Evolutionary conservation across 2,113 vertebrate genomes (phyloP).

Genomic region (Podarcis cretensis): DNA sequence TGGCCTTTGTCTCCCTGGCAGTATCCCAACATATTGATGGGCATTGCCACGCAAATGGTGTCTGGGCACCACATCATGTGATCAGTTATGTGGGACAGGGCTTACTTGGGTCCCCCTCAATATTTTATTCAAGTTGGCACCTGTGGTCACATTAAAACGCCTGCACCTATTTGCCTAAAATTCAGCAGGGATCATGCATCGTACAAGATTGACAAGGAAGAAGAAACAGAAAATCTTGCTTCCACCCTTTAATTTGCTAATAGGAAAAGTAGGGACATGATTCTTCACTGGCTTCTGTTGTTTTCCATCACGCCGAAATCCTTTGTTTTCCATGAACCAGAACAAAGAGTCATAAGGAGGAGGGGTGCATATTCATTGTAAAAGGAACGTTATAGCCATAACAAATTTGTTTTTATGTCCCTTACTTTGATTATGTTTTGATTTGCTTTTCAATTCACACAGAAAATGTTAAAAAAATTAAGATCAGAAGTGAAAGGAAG

Average conservation of each 20-base stretch:
- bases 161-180: too few relatives aligned
- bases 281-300: not conserved
- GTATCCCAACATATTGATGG: too few relatives aligned
- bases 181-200: too few relatives aligned
- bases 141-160: too few relatives aligned
- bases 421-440: not conserved
- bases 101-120: too few relatives aligned
- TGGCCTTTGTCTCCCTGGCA: too few relatives aligned
- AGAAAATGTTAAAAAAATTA: not conserved
- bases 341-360: not conserved
- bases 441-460: not conserved
- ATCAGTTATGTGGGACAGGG: too few relatives aligned
- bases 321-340: not conserved
- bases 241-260: not conserved
- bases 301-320: not conserved
- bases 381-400: not conserved
- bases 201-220: not conserved
- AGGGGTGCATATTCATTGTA: not conserved
- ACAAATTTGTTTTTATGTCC: not conserved
- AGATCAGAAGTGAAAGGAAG: not conserved
- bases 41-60: too few relatives aligned
- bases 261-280: not conserved
- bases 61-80: too few relatives aligned
- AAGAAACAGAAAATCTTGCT: not conserved
- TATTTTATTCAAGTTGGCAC: too few relatives aligned